phyloP scores from a whole-genome alignment of 2,113 vertebrate genomes.

The Ammodytes marinus region DNA sequence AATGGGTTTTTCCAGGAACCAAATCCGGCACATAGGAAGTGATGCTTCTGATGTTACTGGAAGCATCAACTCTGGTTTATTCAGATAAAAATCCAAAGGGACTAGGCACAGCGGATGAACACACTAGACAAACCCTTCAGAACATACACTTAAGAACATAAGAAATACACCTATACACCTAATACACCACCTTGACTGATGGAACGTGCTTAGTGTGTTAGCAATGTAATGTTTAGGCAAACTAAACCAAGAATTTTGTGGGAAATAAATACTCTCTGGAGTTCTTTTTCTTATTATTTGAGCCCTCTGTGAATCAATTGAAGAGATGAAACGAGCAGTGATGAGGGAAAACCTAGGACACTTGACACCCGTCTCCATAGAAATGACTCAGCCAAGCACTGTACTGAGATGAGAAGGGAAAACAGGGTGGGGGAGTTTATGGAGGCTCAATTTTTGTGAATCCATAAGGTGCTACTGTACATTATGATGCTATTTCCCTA shows the following conservation, averaged over 20 bases:
- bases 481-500: neutral
- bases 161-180: neutral
- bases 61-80: slow-evolving; percentile 13
- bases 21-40: slow-evolving; percentile 13
- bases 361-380: neutral
- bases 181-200: neutral
- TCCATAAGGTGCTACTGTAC: neutral
- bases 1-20: slow-evolving; percentile 14
- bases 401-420: neutral
- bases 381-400: slow-evolving; percentile 22
- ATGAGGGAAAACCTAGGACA: neutral
- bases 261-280: neutral
- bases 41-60: slow-evolving; percentile 29
- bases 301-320: neutral
- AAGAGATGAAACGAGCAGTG: neutral
- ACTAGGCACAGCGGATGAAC: neutral
- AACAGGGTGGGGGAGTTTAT: neutral
- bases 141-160: neutral
- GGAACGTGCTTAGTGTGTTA: neutral
- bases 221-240: neutral
- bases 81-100: neutral
- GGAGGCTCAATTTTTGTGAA: neutral
- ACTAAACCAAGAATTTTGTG: neutral
- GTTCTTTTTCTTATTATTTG: neutral
- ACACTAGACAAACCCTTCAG: neutral